Base-by-base conservation (phyloP, 2,113 vertebrate species). In the Empidonax traillii region DNA sequence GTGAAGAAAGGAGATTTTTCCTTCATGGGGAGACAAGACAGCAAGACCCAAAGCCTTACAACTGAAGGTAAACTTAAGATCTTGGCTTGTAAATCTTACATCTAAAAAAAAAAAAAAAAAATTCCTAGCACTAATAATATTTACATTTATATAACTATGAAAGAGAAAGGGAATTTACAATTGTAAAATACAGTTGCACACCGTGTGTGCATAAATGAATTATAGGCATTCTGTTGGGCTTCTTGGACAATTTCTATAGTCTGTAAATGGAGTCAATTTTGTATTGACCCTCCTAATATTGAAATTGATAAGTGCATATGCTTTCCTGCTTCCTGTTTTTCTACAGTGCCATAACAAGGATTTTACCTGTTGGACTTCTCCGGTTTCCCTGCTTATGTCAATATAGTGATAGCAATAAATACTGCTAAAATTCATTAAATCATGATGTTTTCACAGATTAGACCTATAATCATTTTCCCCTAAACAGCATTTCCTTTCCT, bases 301-400 rank as follows among this genome's bases (percentile, higher is more conserved):
- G 49, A 55, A 69, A 65, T 69, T 27, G 49, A 0, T 58, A 63
- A 61, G 5, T n/a, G 2, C 24, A 25, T 77, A 7, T 12, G 19
- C 8, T 51, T 62, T 72, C n/a, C 67, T 62, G 6, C 66, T 82
- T 27, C 17, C 10, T 71, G 5, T 62, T 59, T 59, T 73, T 13
- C 20, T 73, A 3, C 3, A 25, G 17, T 3, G 1, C 0, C 4
- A 10, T 61, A 47, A 21, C 0, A 82, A 43, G 12, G 10, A 41
- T 81, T 81, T 71, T 90, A 31, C 33, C 9, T 51, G 23, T 52
- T 16, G 10, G 15, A 23, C 11, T 8, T 71, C 15, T n/a, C 30
- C 16, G 55, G 14, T 61, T 59, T 71, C 19, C 21, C 14, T 58
- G 10, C 20, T 80, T 66, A 25, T 35, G 17, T 13, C 6, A 27